A percentile compares a stretch with the other conserved stretches of the same genome.
phyloP scores from a whole-genome alignment of 2,888 invertebrate genomes.

The Dicyrtomina minuta region DNA sequence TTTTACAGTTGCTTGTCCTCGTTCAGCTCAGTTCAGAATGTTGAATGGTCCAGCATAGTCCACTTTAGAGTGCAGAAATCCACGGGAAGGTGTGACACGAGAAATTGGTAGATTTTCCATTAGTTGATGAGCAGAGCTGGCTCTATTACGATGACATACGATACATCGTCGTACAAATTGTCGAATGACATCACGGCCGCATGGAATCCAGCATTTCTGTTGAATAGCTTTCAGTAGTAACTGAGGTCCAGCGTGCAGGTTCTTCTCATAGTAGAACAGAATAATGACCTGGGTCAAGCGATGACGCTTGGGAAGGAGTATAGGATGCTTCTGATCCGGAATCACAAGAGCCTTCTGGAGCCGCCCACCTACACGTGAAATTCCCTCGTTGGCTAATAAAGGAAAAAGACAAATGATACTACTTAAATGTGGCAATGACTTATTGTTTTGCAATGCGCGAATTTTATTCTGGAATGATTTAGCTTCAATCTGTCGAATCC shows the following conservation, averaged over 20 bases:
- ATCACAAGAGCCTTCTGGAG: neutral
- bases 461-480: constrained; percentile 7
- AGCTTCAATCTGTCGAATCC: neutral
- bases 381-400: constrained; percentile 4
- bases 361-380: constrained; percentile 17
- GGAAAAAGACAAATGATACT: neutral
- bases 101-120: constrained; percentile 55
- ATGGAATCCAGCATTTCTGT: constrained; percentile 54
- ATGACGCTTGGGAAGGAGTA: constrained; percentile 26
- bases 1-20: constrained; percentile 42
- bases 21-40: constrained; percentile 48
- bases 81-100: constrained; percentile 51
- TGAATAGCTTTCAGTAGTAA: constrained; percentile 43
- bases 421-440: neutral
- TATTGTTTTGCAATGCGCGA: neutral
- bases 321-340: constrained; percentile 21
- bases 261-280: constrained; percentile 38
- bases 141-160: constrained; percentile 52
- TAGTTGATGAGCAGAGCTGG: constrained; percentile 49
- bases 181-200: constrained; percentile 46
- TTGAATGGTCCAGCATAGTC: constrained; percentile 55
- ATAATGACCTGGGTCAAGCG: constrained; percentile 34
- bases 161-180: constrained; percentile 52
- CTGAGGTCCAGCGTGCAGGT: constrained; percentile 50
- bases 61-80: constrained; percentile 54